Evolutionary conservation across 1,140 invertebrate genomes (phyloP).

Genomic region (Araneus ventricosus): DNA sequence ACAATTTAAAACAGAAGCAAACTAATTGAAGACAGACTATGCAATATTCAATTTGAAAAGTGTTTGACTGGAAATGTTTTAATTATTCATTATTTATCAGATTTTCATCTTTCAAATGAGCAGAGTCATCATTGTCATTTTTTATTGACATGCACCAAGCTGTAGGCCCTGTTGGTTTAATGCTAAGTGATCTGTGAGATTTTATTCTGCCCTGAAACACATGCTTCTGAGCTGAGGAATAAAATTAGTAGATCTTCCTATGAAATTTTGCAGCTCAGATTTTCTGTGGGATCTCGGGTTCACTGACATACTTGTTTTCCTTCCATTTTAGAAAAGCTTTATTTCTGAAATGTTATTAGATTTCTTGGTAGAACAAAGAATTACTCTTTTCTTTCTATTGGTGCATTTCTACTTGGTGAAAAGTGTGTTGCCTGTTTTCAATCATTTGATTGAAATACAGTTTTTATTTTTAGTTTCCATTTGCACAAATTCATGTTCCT

Average conservation of each 20-base stretch:
- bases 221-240: not conserved
- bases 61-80: not conserved
- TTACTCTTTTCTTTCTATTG: too few species aligned
- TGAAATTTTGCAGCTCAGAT: slow-evolving; percentile 16
- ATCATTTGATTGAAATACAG: not conserved
- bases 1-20: too few species aligned
- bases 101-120: not conserved
- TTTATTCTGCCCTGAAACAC: not conserved
- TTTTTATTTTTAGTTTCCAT: not conserved
- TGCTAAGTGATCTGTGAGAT: not conserved
- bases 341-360: not conserved
- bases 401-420: too few species aligned
- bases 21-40: not conserved
- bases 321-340: not conserved
- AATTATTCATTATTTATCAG: not conserved
- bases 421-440: too few species aligned
- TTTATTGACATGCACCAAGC: not conserved
- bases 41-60: not conserved
- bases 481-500: not conserved
- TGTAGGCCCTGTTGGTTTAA: not conserved
- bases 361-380: not conserved
- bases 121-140: not conserved
- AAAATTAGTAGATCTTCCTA: not conserved
- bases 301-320: not conserved
- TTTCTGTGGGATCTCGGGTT: slow-evolving; percentile 25